A percentile compares a stretch with the other conserved stretches of the same genome.
These are phyloP conservation scores for Gallinago paraguaiae DNA, from an alignment of 2,113 vertebrate species.

Conservation along the genomic window DNA sequence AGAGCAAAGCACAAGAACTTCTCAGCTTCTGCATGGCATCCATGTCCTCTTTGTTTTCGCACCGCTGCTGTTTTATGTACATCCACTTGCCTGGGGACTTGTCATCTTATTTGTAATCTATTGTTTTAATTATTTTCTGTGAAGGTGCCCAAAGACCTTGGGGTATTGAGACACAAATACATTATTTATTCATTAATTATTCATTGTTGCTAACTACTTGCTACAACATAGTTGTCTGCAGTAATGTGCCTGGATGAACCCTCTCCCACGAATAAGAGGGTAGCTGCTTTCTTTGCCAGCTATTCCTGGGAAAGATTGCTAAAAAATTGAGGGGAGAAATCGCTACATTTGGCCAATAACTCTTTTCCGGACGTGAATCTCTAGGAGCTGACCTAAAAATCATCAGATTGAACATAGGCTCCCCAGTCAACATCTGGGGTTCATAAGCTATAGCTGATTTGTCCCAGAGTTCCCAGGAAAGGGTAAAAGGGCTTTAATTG, in stretches of 20 bases:
- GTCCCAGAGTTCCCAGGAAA: background rate
- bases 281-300: background rate
- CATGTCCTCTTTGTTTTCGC: background rate
- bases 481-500: background rate
- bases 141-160: constrained; percentile 36
- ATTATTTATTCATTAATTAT: constrained; percentile 53
- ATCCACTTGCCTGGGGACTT: constrained; percentile 7
- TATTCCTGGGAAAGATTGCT: background rate
- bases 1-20: background rate
- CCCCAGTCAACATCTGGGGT: background rate
- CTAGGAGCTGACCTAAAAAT: background rate
- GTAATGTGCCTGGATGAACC: background rate
- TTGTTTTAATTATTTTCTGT: constrained; percentile 64
- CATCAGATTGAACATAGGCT: background rate
- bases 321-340: background rate
- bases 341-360: background rate
- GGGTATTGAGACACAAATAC: constrained; percentile 24
- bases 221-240: background rate
- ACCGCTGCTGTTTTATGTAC: background rate
- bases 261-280: background rate
- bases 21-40: background rate
- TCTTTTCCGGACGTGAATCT: background rate
- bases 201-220: constrained; percentile 43
- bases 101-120: constrained; percentile 56
- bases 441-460: background rate